Conservation (phyloP, 2,888 invertebrate species). For the Ypsolopha sequella region DNA sequence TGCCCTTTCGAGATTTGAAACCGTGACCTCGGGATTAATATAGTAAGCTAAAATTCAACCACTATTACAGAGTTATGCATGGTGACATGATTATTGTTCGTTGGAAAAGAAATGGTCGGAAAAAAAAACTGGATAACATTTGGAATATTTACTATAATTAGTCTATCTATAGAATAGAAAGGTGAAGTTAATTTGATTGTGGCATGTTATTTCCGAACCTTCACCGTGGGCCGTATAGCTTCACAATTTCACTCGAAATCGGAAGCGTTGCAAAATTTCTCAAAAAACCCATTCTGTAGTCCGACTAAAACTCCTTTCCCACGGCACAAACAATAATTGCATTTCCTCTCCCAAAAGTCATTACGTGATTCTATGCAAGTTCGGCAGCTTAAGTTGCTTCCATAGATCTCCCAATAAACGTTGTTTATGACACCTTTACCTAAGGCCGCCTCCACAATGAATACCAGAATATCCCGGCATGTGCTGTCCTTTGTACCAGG, state of each 20-base stretch:
- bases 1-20: no score
- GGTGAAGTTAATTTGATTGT: not conserved
- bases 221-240: no score
- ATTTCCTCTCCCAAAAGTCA: slow-evolving; percentile 47
- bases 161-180: slow-evolving; percentile 5
- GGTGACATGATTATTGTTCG: no score
- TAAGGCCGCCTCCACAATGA: slow-evolving; percentile 46
- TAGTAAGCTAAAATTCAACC: no score
- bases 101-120: no score
- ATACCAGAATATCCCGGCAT: slow-evolving; percentile 29
- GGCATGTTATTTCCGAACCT: not conserved
- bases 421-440: slow-evolving; percentile 58
- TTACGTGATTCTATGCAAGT: slow-evolving; percentile 61
- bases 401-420: slow-evolving; percentile 27
- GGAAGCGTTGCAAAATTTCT: slow-evolving; percentile 28
- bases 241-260: slow-evolving; percentile 10
- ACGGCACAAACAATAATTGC: slow-evolving; percentile 52
- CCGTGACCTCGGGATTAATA: no score
- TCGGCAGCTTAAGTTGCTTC: slow-evolving; percentile 45
- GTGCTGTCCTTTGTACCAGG: slow-evolving; percentile 37
- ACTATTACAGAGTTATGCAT: no score
- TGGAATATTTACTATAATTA: no score
- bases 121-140: no score
- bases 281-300: slow-evolving; percentile 11
- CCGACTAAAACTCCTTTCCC: slow-evolving; percentile 40